phyloP scores from a whole-genome alignment of 2,113 vertebrate species.

The Galeopterus variegatus region DNA sequence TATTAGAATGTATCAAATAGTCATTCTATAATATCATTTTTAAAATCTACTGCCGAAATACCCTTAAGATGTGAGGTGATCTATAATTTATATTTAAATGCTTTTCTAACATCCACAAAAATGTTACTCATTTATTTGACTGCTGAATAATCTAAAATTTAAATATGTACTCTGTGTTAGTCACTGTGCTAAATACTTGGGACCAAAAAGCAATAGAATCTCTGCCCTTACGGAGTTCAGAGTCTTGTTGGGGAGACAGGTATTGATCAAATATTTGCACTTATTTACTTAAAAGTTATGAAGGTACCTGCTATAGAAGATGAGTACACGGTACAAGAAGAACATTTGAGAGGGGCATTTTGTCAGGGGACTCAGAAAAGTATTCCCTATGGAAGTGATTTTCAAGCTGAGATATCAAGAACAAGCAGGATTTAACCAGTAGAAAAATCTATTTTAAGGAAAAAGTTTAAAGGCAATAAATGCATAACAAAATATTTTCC shows the following conservation, averaged over 20 bases:
- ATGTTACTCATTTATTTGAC: not conserved
- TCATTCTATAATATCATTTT: not conserved
- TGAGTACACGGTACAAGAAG: not conserved
- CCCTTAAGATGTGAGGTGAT: not conserved
- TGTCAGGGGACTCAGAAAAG: not conserved
- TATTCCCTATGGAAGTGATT: not conserved
- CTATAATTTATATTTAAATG: not conserved
- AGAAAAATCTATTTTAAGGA: not conserved
- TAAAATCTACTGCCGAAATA: conserved; percentile 4
- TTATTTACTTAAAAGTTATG: not conserved
- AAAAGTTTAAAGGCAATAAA: not conserved
- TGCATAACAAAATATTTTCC: conserved; percentile 2
- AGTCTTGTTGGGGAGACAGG: not conserved
- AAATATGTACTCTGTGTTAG: conserved; percentile 22
- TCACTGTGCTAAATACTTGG: not conserved
- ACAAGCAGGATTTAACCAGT: not conserved
- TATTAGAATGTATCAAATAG: not conserved
- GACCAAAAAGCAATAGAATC: not conserved
- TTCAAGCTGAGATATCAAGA: not conserved
- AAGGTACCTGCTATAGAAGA: not conserved
- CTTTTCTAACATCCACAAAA: not conserved
- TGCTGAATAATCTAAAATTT: not conserved
- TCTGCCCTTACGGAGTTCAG: not conserved
- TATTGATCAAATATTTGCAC: not conserved
- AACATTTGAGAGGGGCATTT: not conserved